Base-by-base conservation (phyloP, 1,140 invertebrate genomes). In the Hydropsyche tenuis region DNA sequence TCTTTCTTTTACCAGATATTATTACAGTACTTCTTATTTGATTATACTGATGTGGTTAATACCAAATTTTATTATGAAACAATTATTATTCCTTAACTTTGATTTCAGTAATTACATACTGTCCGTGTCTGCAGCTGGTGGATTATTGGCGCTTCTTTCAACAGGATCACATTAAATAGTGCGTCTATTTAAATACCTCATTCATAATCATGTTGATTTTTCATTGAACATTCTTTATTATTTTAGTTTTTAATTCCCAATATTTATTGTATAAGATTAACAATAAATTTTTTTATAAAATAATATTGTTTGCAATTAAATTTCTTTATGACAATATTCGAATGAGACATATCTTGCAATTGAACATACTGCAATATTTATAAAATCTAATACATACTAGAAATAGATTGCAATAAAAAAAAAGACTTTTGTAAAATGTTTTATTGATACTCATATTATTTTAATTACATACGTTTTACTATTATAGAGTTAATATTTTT, bases 121-220 rank as follows among this genome's bases (percentile, higher is more conserved):
- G 20, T 97, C 96, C 14, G 92, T 98, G 73, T 90, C 92, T 51
- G 85, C 88, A 18, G 93, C 95, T 11, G 92, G 93, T 74, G 95
- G 94, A 75, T 83, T 97, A 1, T 83, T 97, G 74, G 95, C 95
- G 62, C 87, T 98, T n/a, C 88, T 97, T 65, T 97, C 96, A 0
- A 98, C 96, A 27, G 94, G 95, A 74, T 82, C 83, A 73, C 85
- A 86, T 80, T 86, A 78, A 82, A 37, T 25, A 42, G 16, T 37
- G 3, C 30, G 9, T 37, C 30, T 37, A 37, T 37, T 37, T 9
- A 37, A 70, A 48, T 70, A 45, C 43, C 18, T 37, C 43, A 7
- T 72, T 43, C 27, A 27, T 25, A 27, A 16, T 37, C 30, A 37
- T 37, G 30, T 37, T 37, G 30, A 25, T 64, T 51, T 20, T 51